Conservation (phyloP, 2,888 invertebrate genomes). For the Melieria crassipennis region DNA sequence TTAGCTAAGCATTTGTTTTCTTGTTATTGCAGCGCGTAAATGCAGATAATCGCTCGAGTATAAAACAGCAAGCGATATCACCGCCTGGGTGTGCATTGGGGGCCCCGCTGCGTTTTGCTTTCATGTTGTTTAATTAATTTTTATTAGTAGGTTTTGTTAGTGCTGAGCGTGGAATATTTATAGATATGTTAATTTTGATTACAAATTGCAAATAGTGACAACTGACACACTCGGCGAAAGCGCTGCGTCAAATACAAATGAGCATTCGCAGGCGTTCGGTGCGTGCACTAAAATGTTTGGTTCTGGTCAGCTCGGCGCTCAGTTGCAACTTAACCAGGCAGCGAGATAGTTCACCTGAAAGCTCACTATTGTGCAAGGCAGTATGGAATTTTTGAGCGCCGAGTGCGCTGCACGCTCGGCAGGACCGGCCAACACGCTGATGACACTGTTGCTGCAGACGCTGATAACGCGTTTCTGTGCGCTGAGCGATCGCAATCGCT, state of each 20-base stretch:
- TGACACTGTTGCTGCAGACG: conserved; percentile 70
- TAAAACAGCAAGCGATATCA: not conserved
- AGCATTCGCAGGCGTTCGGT: no score
- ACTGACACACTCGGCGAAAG: not conserved
- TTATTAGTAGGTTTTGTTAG: no score
- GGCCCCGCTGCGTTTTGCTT: no score
- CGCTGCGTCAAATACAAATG: no score
- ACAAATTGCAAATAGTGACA: not conserved
- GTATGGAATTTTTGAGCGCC: conserved; percentile 59
- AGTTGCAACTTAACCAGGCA: not conserved
- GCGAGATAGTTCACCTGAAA: no score
- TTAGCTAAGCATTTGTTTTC: no score
- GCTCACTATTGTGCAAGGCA: no score
- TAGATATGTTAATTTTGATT: not conserved
- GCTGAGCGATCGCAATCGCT: conserved; percentile 68
- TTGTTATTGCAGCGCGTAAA: not conserved
- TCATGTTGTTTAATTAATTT: no score
- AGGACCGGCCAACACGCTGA: conserved; percentile 67
- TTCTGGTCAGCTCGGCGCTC: not conserved
- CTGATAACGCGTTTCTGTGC: conserved; percentile 72
- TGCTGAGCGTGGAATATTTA: conserved; percentile 6
- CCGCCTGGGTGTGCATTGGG: not conserved
- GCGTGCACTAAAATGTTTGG: not conserved
- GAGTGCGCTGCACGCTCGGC: conserved; percentile 62
- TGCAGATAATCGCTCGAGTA: not conserved